These are phyloP conservation scores for Leptopilina boulardi DNA, from an alignment of 1,140 invertebrate species.

Conservation along the genomic window DNA sequence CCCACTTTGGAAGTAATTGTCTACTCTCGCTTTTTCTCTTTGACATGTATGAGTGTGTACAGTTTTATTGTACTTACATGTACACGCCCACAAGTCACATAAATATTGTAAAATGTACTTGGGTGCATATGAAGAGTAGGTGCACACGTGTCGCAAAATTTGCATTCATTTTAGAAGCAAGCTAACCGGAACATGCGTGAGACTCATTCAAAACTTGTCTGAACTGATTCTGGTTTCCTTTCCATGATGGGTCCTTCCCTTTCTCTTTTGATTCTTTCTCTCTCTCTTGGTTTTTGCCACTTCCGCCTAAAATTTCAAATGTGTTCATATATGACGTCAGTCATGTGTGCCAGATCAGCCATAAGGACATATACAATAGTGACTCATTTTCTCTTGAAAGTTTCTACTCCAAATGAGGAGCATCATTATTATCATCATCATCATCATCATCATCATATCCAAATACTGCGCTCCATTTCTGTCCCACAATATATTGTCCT, in stretches of 20 bases:
- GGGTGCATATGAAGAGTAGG: slow-evolving; percentile 24
- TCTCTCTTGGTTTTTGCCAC: slow-evolving; percentile 3
- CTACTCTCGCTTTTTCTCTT: slow-evolving; percentile 23
- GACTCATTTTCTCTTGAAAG: slow-evolving; percentile 11
- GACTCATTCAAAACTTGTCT: slow-evolving; percentile 59
- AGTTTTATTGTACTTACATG: not conserved
- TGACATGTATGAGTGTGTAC: not conserved
- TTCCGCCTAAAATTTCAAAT: slow-evolving; percentile 23
- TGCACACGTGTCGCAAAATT: slow-evolving; percentile 21
- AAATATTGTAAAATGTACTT: slow-evolving; percentile 21
- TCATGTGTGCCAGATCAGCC: slow-evolving; percentile 23
- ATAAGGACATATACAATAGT: not conserved
- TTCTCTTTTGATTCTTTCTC: slow-evolving; percentile 42
- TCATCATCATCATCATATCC: not conserved
- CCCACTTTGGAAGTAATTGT: slow-evolving; percentile 24
- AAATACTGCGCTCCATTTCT: not conserved
- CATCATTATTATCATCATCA: not conserved
- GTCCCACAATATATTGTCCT: not conserved
- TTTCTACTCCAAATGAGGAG: slow-evolving; percentile 9
- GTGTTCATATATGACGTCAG: slow-evolving; percentile 2
- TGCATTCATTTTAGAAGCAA: slow-evolving; percentile 38
- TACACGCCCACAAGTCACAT: slow-evolving; percentile 28
- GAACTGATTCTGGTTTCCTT: slow-evolving; percentile 26
- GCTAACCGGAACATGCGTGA: slow-evolving; percentile 53
- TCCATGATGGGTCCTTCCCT: slow-evolving; percentile 33